These are phyloP conservation scores for Pyrocoelia pectoralis DNA, from an alignment of 2,888 invertebrate genomes.

Conservation along the genomic window DNA sequence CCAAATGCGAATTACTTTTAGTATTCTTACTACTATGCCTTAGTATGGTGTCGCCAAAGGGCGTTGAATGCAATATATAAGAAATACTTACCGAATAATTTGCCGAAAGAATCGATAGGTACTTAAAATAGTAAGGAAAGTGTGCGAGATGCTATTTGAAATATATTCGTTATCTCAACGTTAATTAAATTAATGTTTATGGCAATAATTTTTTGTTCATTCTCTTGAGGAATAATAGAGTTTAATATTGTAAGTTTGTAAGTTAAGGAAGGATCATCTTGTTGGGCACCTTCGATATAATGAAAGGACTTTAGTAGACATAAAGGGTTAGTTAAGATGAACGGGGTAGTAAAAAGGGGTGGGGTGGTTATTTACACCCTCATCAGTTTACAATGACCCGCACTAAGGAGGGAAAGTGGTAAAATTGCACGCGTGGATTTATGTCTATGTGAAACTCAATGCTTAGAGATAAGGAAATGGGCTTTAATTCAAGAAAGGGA, in stretches of 20 bases:
- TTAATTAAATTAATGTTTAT: background rate
- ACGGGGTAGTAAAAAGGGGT: conserved; percentile 52
- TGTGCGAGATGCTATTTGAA: too few species aligned
- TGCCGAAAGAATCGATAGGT: too few species aligned
- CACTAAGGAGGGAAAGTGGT: conserved; percentile 41
- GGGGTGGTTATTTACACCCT: conserved; percentile 69
- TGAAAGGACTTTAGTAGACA: conserved; percentile 56
- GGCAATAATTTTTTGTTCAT: conserved; percentile 20
- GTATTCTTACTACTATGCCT: too few species aligned
- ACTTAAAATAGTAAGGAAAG: too few species aligned
- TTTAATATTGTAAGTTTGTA: conserved; percentile 34
- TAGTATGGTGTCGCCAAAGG: too few species aligned
- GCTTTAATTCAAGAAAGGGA: conserved; percentile 22
- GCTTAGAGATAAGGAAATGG: conserved; percentile 43
- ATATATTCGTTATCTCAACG: too few species aligned
- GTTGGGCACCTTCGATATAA: conserved; percentile 55
- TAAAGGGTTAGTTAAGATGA: conserved; percentile 56
- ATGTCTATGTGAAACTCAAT: conserved; percentile 55
- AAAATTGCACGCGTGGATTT: conserved; percentile 49
- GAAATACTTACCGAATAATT: too few species aligned
- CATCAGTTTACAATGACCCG: conserved; percentile 74
- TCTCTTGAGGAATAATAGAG: conserved; percentile 17
- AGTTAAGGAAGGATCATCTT: conserved; percentile 37
- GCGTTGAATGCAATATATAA: too few species aligned
- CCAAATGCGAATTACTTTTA: too few species aligned